Percentiles rank a stretch among this genome's conserved stretches.
Conservation (phyloP, 2,797 vertebrate genomes). For the Tangara arthus region DNA sequence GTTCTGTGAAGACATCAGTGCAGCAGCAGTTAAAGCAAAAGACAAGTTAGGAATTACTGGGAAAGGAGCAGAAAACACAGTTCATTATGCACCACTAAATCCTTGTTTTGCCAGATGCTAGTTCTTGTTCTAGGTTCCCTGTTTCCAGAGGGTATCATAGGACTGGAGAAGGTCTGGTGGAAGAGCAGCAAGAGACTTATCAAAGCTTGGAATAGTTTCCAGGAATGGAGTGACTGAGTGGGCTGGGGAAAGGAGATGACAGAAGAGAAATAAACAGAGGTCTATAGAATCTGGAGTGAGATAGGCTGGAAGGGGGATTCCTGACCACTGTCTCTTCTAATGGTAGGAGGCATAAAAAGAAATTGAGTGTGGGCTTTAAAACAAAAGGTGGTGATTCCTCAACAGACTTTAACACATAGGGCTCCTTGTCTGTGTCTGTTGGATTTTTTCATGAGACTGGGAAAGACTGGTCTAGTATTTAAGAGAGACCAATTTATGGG, state of each 20-base stretch:
- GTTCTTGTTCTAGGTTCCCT: background rate
- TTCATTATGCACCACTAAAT: background rate
- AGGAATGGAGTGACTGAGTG: background rate
- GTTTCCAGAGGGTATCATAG: accelerated
- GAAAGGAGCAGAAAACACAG: background rate
- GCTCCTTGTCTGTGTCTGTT: background rate
- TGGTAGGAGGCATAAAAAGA: background rate
- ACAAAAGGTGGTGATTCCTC: background rate
- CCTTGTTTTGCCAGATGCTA: background rate
- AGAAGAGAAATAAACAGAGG: background rate
- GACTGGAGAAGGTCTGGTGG: background rate
- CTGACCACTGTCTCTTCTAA: background rate
- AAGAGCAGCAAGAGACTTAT: background rate
- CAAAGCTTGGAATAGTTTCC: background rate
- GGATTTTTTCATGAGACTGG: background rate
- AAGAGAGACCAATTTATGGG: background rate
- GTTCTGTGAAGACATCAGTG: background rate
- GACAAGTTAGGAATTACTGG: background rate
- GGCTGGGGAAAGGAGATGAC: background rate
- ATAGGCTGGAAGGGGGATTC: background rate
- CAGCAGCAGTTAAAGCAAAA: background rate
- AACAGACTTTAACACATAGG: background rate
- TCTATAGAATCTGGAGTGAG: background rate
- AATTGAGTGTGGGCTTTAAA: background rate
- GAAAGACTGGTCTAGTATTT: background rate